Base-by-base conservation (phyloP, 1,140 invertebrate genomes). In the Brachionus calyciflorus region DNA sequence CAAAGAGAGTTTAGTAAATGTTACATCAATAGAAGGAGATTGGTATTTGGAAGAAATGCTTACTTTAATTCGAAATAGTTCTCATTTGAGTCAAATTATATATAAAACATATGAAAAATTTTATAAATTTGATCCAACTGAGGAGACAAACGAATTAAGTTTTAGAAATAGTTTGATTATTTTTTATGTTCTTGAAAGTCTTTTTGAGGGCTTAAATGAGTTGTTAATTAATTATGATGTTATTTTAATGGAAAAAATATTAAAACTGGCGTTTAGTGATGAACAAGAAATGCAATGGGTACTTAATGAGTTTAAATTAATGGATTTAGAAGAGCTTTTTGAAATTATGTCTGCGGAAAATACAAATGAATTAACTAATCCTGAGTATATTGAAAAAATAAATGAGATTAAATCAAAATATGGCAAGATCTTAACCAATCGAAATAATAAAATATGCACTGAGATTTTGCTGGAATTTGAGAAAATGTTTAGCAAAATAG, bases 11-110 rank as follows among this genome's bases (percentile, higher is more conserved):
- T 51, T 73, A 37, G 40, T 73, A 14, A 40, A 51, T 40, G 28
- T 73, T 21, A 73, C 41, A 49, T 51, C 44, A 24, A 40, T 40
- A 26, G 69, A 73, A 3, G 69, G 69, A 2, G 69, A 73, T 73
- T 73, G 69, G 69, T 73, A 51, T 73, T 55, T 73, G 12, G 69
- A 73, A 40, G 69, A 73, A 30, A 73, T 73, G 69, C 46, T 49
- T 5, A 51, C 30, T 51, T 24, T 73, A 21, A 24, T 44, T 9
- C 60, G 24, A 24, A 46, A 65, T 44, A 44, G 60, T 19, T 19
- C 33, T 65, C 60, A 65, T 26, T 65, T 65, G 19, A 41, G 24
- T 4, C 19, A 46, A 5, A 3, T 65, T 9, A 24, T 65, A 9
- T 24, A 17, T 10, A 41, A 37, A 24, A 6, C 26, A 21, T 46